These are phyloP conservation scores for Heliconius sara DNA, from an alignment of 2,888 invertebrate genomes.

Conservation along the genomic window DNA sequence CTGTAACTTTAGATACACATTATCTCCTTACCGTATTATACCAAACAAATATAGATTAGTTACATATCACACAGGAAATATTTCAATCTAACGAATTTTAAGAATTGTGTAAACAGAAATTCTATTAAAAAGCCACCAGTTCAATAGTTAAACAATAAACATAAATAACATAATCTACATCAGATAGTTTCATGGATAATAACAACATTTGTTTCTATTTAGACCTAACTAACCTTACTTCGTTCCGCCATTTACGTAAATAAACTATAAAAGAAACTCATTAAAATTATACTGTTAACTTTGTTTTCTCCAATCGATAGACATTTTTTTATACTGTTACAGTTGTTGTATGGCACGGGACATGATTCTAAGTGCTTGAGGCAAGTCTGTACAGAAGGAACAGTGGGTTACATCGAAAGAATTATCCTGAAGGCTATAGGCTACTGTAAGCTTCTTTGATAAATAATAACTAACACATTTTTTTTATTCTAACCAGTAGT, in stretches of 20 bases:
- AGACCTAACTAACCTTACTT: not conserved
- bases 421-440: not conserved
- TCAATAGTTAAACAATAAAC: constrained; percentile 8
- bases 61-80: not conserved
- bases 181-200: constrained; percentile 14
- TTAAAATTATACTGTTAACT: not conserved
- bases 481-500: not conserved
- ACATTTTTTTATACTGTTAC: not conserved
- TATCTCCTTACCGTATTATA: not conserved
- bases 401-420: not conserved
- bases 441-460: not conserved
- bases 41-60: not conserved
- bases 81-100: not conserved
- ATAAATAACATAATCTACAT: constrained; percentile 16
- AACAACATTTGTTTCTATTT: constrained; percentile 1
- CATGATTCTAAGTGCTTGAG: no score
- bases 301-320: not conserved
- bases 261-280: not conserved
- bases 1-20: not conserved
- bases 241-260: constrained; percentile 11
- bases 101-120: not conserved
- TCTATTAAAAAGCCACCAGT: not conserved
- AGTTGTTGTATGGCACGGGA: not conserved
- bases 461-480: not conserved
- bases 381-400: not conserved